phyloP scores from a whole-genome alignment of 2,113 vertebrate genomes.

The Rousettus leschenaultii region DNA sequence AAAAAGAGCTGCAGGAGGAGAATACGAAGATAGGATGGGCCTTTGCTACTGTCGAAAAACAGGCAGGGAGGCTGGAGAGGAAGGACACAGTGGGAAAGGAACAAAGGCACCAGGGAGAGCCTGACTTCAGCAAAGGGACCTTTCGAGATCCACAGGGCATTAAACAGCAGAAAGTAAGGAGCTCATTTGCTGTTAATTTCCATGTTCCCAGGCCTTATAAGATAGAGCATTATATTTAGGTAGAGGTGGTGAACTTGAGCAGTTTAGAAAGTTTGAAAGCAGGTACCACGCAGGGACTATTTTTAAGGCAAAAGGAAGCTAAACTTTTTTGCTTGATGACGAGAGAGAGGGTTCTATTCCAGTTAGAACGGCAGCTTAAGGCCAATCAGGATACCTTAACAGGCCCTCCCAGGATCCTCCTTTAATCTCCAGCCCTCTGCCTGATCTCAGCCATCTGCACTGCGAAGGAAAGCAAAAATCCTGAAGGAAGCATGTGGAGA shows the following conservation, averaged over 20 bases:
- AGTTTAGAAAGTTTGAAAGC: conserved; percentile 43
- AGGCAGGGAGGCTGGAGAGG: neutral
- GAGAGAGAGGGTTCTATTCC: neutral
- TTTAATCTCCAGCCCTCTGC: neutral
- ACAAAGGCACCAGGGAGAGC: conserved; percentile 1
- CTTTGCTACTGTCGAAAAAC: neutral
- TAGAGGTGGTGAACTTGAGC: neutral
- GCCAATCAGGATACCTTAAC: neutral
- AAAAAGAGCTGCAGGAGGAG: neutral
- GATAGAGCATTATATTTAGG: conserved; percentile 16
- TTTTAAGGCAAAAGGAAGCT: conserved; percentile 47
- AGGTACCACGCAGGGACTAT: neutral
- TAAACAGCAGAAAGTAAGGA: conserved; percentile 19
- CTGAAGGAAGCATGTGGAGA: neutral
- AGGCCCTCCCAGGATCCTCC: neutral
- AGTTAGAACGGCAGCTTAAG: neutral
- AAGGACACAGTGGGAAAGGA: neutral
- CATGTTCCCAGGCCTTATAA: neutral
- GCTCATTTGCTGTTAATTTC: conserved; percentile 33
- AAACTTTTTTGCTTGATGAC: neutral
- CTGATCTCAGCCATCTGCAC: neutral
- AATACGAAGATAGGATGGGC: neutral
- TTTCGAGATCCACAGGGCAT: neutral
- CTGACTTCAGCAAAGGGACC: conserved; percentile 15
- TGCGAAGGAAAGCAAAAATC: neutral